phyloP scores from a whole-genome alignment of 53 echinoderm and acorn worm genomes.

The Crossaster papposus region DNA sequence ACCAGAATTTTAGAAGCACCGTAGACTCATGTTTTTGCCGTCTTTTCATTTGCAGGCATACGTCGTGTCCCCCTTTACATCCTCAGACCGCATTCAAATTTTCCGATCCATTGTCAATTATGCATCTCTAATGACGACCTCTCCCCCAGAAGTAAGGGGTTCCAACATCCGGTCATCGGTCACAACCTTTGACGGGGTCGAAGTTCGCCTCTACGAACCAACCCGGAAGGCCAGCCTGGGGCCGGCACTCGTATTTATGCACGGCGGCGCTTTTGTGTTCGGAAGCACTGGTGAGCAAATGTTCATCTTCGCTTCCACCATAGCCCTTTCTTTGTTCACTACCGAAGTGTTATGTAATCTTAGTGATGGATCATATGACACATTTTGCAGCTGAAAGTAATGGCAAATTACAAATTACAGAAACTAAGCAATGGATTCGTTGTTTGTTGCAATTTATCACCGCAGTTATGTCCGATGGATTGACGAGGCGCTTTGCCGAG shows the following conservation, averaged over 20 bases:
- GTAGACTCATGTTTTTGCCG: too few species aligned
- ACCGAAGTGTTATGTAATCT: neutral
- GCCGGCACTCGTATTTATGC: constrained; percentile 66
- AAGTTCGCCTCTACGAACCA: constrained; percentile 76
- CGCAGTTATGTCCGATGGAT: constrained; percentile 29
- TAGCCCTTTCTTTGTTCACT: too few species aligned
- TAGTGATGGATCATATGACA: neutral
- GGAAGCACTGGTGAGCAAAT: constrained; percentile 68
- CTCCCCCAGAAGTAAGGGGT: constrained; percentile 37
- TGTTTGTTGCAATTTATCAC: neutral
- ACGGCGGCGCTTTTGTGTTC: constrained; percentile 74
- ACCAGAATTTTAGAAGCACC: neutral
- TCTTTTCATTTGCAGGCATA: constrained; percentile 11
- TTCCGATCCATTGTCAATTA: neutral
- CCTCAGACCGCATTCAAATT: constrained; percentile 14
- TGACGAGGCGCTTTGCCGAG: constrained; percentile 58
- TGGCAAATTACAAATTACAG: neutral
- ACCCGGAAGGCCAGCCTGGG: constrained; percentile 7
- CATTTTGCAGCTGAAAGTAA: too few species aligned
- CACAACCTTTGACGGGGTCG: constrained; percentile 62
- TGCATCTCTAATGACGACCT: neutral
- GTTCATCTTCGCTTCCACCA: too few species aligned
- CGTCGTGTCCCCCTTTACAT: constrained; percentile 29
- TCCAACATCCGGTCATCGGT: constrained; percentile 63
- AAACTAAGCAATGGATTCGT: neutral